Evolutionary conservation across 2,113 vertebrate genomes (phyloP), one percentile per base, ranked within the genome.

Genomic region (Oplegnathus fasciatus): DNA sequence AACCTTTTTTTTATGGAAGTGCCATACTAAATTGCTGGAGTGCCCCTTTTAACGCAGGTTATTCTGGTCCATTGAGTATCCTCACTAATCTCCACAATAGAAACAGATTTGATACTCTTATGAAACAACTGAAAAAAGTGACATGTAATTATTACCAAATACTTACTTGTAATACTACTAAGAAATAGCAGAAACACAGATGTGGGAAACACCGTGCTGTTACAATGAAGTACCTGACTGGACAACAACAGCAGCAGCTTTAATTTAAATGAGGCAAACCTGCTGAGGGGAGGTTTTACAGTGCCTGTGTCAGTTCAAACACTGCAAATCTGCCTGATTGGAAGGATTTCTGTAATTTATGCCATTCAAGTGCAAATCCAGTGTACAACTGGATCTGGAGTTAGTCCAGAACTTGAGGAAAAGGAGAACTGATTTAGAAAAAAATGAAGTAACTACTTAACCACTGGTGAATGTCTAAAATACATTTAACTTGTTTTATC

Each of bases 331-430:
- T 86, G 64, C 66, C 58, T 81, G 75, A 82, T 86, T 88, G 81
- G 83, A 88, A 30, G 48, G 72, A 81, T 62, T 82, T 87, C 50
- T 83, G 75, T 86, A 62, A 82, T 74, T 81, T 62, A 70, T 78
- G 55, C 48, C 83, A 88, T 89, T 84, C 64, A 78, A 81, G 69
- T 88, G 71, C 76, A 89, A 90, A 89, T 89, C 46, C 50, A 58
- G 50, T 34, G 26, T 37, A n/a, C 22, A 6, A 22, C 7, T 52
- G 50, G 20, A 8, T 52, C 20, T 72, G 32, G 80, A 82, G 34
- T 76, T 54, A 68, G 26, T 74, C 50, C 42, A 70, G 73, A 73
- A 78, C n/a, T 37, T 57, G 7, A 68, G 50, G 54, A 67, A 78
- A 67, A 44, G 74, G 55, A 48, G n/a, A 78, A 78, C 2, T 50